Evolutionary conservation across 1,140 invertebrate genomes (phyloP).

Genomic region (Neocloeon triangulifer): DNA sequence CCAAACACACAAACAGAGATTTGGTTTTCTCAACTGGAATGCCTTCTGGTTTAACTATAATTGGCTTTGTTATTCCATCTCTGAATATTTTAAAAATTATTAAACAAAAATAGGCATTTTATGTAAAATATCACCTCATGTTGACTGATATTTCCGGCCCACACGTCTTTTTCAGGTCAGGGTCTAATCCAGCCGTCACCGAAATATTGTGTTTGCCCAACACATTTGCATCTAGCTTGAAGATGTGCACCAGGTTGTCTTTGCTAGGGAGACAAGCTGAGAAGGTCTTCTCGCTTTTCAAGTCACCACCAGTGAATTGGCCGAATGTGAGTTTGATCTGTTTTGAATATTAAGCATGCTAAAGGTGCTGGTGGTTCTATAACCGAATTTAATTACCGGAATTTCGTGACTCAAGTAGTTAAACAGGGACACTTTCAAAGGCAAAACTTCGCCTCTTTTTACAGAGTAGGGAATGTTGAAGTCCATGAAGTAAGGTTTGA

Average conservation of each 20-base stretch:
- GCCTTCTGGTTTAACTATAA: constrained; percentile 34
- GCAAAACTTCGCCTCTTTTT: constrained; percentile 39
- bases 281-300: no score
- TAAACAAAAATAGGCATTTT: no score
- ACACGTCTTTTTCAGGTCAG: constrained; percentile 18
- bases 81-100: constrained; percentile 14
- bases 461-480: constrained; percentile 43
- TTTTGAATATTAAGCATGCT: neutral
- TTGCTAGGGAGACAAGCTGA: constrained; percentile 20
- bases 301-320: constrained; percentile 20
- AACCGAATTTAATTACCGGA: constrained; percentile 33
- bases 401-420: constrained; percentile 42
- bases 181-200: constrained; percentile 27
- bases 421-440: constrained; percentile 41
- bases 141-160: constrained; percentile 22
- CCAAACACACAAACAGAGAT: constrained; percentile 28
- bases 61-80: constrained; percentile 29
- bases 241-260: constrained; percentile 22
- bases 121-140: constrained; percentile 16
- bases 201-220: constrained; percentile 32
- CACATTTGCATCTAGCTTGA: constrained; percentile 21
- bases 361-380: neutral
- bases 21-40: constrained; percentile 27
- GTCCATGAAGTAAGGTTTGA: constrained; percentile 50
- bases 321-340: constrained; percentile 27